Percentiles rank a stretch among this genome's conserved stretches.
Conservation (phyloP, 2,113 vertebrate genomes). For the Pycnonotus jocosus region DNA sequence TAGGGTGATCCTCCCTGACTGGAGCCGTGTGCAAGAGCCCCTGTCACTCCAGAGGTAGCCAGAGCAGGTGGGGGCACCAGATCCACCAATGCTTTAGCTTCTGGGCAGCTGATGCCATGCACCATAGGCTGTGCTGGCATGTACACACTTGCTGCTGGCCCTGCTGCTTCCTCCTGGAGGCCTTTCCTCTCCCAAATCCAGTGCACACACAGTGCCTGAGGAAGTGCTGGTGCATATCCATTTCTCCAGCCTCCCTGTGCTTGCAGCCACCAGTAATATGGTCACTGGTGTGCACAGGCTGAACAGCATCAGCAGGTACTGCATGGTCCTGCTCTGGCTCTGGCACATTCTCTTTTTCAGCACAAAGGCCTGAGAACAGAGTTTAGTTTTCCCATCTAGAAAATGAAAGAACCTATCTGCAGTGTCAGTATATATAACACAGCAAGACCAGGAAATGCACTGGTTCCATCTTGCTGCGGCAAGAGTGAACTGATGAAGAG, state of each 20-base stretch:
- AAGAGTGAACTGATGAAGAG: not conserved
- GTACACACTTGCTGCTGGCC: not conserved
- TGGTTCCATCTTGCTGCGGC: not conserved
- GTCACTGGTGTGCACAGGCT: not conserved
- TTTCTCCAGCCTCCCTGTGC: not conserved
- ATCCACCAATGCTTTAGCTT: not conserved
- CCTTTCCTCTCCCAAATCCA: not conserved
- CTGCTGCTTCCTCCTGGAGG: not conserved
- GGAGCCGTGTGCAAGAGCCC: not conserved
- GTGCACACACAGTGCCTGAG: not conserved
- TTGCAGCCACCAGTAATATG: fast-evolving
- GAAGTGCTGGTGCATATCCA: not conserved
- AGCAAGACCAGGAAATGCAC: not conserved
- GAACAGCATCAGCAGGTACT: not conserved
- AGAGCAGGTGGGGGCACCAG: not conserved
- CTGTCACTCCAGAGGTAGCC: not conserved
- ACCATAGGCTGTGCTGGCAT: not conserved
- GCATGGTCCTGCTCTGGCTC: not conserved
- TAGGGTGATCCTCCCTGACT: not conserved
- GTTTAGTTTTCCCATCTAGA: not conserved
- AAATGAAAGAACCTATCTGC: not conserved
- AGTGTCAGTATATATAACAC: not conserved
- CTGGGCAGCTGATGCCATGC: not conserved
- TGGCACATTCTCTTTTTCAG: not conserved
- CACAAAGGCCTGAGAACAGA: not conserved